A percentile compares a stretch with the other conserved stretches of the same genome.
These are phyloP conservation scores for Stegodyphus dumicola DNA, from an alignment of 1,140 invertebrate species.

Conservation along the genomic window DNA sequence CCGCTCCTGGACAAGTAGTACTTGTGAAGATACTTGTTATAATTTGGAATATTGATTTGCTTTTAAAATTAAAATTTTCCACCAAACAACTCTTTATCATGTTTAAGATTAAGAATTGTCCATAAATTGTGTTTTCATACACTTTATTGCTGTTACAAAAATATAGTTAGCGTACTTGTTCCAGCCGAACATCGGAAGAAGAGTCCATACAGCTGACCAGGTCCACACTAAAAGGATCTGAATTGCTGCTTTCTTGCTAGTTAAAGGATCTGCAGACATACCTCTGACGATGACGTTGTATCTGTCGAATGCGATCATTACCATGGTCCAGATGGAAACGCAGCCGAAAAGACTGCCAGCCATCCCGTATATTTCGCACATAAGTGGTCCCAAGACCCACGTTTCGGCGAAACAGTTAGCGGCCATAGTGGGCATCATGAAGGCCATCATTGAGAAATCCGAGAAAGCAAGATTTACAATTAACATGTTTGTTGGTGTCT, in stretches of 20 bases:
- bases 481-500: conserved; percentile 85
- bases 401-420: conserved; percentile 88
- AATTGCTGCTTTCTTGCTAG: conserved; percentile 76
- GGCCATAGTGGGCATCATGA: conserved; percentile 80
- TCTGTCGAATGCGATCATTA: conserved; percentile 82
- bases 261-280: conserved; percentile 78
- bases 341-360: conserved; percentile 83
- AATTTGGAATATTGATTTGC: not conserved
- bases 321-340: conserved; percentile 85
- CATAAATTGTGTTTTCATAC: not conserved
- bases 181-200: conserved; percentile 83
- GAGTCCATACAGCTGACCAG: conserved; percentile 76
- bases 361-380: conserved; percentile 85
- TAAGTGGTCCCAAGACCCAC: conserved; percentile 83
- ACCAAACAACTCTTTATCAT: not conserved
- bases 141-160: not conserved
- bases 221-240: conserved; percentile 79
- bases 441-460: conserved; percentile 88
- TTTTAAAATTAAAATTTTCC: not conserved
- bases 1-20: no score
- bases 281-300: conserved; percentile 89
- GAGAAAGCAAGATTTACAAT: conserved; percentile 88
- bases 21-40: not conserved
- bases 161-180: conserved; percentile 65
- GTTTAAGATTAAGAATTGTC: not conserved